Base-by-base conservation (phyloP, 2,888 invertebrate genomes). In the Diarsia mendica region DNA sequence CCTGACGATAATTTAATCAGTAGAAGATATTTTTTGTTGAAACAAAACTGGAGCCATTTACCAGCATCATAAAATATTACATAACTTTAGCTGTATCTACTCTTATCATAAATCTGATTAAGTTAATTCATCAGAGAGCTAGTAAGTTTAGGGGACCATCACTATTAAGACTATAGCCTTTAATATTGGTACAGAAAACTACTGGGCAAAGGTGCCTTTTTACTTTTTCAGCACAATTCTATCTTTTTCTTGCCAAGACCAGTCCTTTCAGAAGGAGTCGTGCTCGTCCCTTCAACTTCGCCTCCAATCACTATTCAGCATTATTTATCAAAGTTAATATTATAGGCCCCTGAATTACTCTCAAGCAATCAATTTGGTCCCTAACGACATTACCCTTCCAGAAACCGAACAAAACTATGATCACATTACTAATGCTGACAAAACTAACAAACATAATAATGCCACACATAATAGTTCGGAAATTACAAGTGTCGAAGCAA, bases 401-500 rank as follows among this genome's bases (percentile, higher is more conserved):
- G 68, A 72, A 61, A 74, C 63, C 23, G 39, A 70, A 79, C 73
- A 77, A 75, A 73, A 77, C 75, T 64, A 74, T 76, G 72, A 79
- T 74, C 67, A 75, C 72, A 71, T 68, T 46, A 79, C 64, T 67
- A 79, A 75, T 71, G 66, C 79, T 69, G 83, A 84, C 85, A 83
- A 86, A 88, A 86, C 86, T 74, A 87, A 85, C 86, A 86, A 88
- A 88, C 85, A 88, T 82, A 80, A 89, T 87, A 88, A 89, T 85
- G 82, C 79, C 80, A 85, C 83, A 81, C 73, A 79, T 82, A 82
- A 85, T 87, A 89, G 86, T 90, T 88, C 82, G 87, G 89, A 89
- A 89, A 91, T 91, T 90, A 90, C 90, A 87, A 89, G 82, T 86
- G 89, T 89, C 89, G 85, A 85, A 88, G 85, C 78, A 85, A 84